A percentile compares a stretch with the other conserved stretches of the same genome.
Conservation (phyloP, 2,797 vertebrate genomes). For the Danionella dracula region DNA sequence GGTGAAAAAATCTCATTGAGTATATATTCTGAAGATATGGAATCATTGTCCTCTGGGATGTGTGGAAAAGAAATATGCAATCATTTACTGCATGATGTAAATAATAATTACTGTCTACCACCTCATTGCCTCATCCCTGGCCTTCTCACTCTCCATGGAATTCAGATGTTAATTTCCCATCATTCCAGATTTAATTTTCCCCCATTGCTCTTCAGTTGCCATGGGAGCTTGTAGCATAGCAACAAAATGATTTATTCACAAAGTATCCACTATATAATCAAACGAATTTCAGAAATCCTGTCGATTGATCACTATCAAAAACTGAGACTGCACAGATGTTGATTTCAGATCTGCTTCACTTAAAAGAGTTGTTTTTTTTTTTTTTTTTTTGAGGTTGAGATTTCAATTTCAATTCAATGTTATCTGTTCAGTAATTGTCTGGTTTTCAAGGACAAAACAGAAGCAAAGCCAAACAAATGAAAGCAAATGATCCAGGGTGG, state of each 20-base stretch:
- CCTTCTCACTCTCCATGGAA: constrained; percentile 3
- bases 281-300: background rate
- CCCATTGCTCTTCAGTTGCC: constrained; percentile 6
- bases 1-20: background rate
- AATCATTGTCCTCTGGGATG: background rate
- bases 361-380: no score
- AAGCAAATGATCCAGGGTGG: background rate
- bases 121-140: background rate
- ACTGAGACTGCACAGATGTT: background rate
- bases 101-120: background rate
- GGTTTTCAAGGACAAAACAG: background rate
- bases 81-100: background rate
- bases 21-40: background rate
- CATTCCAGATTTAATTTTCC: background rate
- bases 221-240: constrained; percentile 29
- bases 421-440: background rate
- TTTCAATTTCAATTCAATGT: background rate
- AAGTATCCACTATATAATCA: constrained; percentile 1
- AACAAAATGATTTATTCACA: constrained; percentile 11
- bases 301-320: background rate
- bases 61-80: background rate
- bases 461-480: background rate
- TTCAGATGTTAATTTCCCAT: constrained; percentile 8
- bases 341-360: background rate
- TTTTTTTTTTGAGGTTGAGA: no score